A percentile compares a stretch with the other conserved stretches of the same genome.
phyloP scores from a whole-genome alignment of 2,113 vertebrate species.

The Kryptolebias marmoratus region DNA sequence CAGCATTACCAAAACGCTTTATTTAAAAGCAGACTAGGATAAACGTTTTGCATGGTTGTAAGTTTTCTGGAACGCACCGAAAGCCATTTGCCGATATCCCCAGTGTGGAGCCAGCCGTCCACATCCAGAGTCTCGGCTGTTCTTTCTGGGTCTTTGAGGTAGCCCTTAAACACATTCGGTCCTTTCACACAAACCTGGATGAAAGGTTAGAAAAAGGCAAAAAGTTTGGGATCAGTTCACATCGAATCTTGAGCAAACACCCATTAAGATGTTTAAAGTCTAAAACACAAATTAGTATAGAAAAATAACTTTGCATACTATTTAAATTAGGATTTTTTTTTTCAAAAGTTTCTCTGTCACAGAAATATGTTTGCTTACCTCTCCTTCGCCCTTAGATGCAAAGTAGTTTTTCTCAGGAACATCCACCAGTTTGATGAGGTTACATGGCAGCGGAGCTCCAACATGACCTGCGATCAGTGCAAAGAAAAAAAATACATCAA shows the following conservation, averaged over 20 bases:
- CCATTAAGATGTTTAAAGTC: neutral
- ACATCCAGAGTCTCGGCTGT: conserved; percentile 90
- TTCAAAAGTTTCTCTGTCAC: neutral
- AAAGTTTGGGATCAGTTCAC: neutral
- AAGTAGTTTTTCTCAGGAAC: conserved; percentile 98
- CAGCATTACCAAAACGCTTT: no score
- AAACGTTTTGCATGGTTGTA: no score
- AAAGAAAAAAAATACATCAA: neutral
- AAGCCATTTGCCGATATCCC: conserved; percentile 96
- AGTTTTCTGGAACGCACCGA: conserved; percentile 79
- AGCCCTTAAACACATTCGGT: conserved; percentile 97
- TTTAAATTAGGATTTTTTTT: neutral
- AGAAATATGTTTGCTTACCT: conserved; percentile 78
- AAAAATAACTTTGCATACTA: neutral
- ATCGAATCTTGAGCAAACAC: neutral
- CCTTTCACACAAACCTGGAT: conserved; percentile 96
- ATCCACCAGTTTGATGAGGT: conserved; percentile 93
- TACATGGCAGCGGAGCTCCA: conserved; percentile 95
- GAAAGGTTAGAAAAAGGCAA: neutral
- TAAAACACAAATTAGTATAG: no score
- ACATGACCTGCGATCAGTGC: conserved; percentile 87
- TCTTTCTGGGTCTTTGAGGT: conserved; percentile 92
- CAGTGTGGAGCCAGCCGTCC: conserved; percentile 96
- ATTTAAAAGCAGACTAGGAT: no score
- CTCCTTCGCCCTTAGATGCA: conserved; percentile 92